These are phyloP conservation scores for Eulimnadia texana DNA, from an alignment of 1,140 invertebrate species.

Conservation along the genomic window DNA sequence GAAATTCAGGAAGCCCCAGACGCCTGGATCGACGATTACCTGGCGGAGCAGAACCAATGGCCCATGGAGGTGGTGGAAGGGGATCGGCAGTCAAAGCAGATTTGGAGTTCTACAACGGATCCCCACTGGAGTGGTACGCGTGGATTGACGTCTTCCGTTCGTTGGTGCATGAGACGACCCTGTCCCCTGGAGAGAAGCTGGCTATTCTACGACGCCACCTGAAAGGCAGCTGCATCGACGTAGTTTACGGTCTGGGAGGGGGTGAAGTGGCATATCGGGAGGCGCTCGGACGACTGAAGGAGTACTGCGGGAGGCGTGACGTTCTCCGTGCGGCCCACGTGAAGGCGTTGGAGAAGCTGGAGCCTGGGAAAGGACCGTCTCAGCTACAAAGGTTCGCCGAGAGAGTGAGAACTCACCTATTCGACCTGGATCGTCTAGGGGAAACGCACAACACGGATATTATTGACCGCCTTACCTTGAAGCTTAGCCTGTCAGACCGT, in stretches of 20 bases:
- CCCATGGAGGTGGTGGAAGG: no score
- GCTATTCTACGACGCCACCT: not conserved
- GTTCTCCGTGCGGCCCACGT: conserved; percentile 2
- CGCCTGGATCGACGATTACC: not conserved
- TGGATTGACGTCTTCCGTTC: conserved; percentile 3
- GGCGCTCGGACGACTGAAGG: not conserved
- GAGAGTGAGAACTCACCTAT: not conserved
- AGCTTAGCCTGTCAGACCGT: not conserved
- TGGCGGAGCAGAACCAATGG: not conserved
- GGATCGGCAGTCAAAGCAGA: not conserved
- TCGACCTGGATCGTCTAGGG: not conserved
- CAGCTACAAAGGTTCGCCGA: not conserved
- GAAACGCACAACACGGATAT: not conserved
- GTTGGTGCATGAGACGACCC: not conserved
- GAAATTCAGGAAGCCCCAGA: not conserved
- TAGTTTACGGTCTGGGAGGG: conserved; percentile 7
- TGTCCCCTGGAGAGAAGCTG: not conserved
- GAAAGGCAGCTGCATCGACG: not conserved
- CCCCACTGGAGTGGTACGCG: not conserved
- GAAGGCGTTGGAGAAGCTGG: not conserved
- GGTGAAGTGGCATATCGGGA: conserved; percentile 4
- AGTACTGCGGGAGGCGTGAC: not conserved
- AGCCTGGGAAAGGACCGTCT: not conserved
- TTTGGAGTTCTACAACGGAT: not conserved
- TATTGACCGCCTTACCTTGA: not conserved